Evolutionary conservation across 2,797 vertebrate species (phyloP).

Genomic region (Melanotaenia trifasciata): DNA sequence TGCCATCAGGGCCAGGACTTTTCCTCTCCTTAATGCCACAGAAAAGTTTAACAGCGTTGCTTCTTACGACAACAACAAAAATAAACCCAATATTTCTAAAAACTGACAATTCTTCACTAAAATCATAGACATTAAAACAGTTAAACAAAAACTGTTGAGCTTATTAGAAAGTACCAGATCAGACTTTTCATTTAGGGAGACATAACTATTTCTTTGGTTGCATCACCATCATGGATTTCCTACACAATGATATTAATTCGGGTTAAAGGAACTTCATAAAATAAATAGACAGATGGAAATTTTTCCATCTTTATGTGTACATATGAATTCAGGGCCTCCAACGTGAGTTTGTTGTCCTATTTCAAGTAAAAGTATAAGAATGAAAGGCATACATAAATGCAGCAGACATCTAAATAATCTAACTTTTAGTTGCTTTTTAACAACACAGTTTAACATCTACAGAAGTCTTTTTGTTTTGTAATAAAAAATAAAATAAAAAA

Average conservation of each 20-base stretch:
- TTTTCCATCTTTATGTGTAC: background rate
- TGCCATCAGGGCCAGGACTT: too few species aligned
- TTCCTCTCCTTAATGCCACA: too few species aligned
- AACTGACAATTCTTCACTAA: too few species aligned
- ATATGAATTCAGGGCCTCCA: background rate
- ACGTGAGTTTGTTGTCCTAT: background rate
- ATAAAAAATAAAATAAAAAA: background rate
- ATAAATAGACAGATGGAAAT: background rate
- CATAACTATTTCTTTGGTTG: too few species aligned
- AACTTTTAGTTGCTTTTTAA: background rate
- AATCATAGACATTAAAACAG: too few species aligned
- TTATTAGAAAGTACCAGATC: too few species aligned
- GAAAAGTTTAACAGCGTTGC: too few species aligned
- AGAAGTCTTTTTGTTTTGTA: background rate
- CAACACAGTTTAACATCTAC: background rate
- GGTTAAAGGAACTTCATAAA: background rate
- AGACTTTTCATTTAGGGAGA: too few species aligned
- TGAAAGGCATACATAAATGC: background rate
- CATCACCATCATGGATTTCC: too few species aligned
- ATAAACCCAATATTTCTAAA: too few species aligned
- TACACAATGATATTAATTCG: background rate
- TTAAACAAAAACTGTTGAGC: too few species aligned
- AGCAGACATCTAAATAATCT: background rate
- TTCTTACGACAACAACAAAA: too few species aligned
- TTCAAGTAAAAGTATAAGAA: background rate